Evolutionary conservation across 2,797 vertebrate species (phyloP).

Genomic region (Gallinago stenura): DNA sequence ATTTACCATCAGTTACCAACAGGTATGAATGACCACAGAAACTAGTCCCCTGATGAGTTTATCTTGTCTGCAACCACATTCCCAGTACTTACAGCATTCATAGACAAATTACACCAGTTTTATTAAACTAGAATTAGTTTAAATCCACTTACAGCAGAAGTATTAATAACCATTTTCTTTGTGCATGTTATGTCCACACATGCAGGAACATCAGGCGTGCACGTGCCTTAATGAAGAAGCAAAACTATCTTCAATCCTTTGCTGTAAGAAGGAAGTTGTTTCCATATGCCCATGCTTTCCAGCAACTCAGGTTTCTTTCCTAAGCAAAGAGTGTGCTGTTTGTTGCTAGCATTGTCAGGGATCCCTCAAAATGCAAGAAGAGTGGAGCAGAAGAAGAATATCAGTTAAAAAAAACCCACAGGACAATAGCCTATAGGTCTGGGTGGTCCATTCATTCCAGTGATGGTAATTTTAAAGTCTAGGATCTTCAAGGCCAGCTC

Average conservation of each 20-base stretch:
- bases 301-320: background rate
- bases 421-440: background rate
- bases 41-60: background rate
- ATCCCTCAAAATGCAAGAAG: background rate
- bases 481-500: background rate
- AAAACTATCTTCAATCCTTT: background rate
- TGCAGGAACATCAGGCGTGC: background rate
- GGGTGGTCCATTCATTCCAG: background rate
- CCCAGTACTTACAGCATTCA: background rate
- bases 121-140: background rate
- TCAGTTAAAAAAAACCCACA: background rate
- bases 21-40: background rate
- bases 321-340: background rate
- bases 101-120: background rate
- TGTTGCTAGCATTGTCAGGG: background rate
- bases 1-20: background rate
- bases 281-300: background rate
- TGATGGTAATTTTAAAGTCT: background rate
- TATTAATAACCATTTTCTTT: background rate
- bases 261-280: background rate
- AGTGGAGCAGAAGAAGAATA: background rate
- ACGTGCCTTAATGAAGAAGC: background rate
- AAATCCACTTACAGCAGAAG: background rate
- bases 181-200: no score
- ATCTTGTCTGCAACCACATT: background rate